A percentile compares a stretch with the other conserved stretches of the same genome.
Evolutionary conservation across 2,888 invertebrate species (phyloP).

Genomic region (Dorcus hopei): DNA sequence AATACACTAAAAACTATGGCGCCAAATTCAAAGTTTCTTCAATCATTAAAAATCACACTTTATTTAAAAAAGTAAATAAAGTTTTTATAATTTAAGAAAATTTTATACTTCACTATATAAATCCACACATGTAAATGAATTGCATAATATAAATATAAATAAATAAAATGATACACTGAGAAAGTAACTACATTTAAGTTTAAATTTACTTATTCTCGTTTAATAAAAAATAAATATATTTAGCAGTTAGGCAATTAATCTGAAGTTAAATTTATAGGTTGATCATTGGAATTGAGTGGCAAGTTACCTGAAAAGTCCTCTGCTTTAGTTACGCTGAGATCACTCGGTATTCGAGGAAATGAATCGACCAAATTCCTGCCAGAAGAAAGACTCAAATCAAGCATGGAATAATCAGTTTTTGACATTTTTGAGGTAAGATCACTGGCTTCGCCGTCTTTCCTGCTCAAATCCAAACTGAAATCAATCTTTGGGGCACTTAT

Average conservation of each 20-base stretch:
- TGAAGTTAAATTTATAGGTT: conserved; percentile 27
- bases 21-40: no score
- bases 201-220: background rate
- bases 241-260: conserved; percentile 4
- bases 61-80: no score
- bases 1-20: no score
- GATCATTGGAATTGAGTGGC: conserved; percentile 15
- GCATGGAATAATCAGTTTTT: conserved; percentile 53
- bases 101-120: no score
- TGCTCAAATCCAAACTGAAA: conserved; percentile 38
- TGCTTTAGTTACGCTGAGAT: conserved; percentile 30
- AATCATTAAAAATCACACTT: no score
- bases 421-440: conserved; percentile 60
- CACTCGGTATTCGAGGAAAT: conserved; percentile 30
- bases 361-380: conserved; percentile 34
- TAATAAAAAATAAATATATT: background rate
- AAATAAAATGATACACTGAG: background rate
- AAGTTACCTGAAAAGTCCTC: conserved; percentile 21
- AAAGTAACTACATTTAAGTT: background rate
- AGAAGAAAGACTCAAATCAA: conserved; percentile 52
- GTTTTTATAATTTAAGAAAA: no score
- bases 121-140: no score
- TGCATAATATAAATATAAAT: conserved; percentile 19
- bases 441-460: conserved; percentile 28
- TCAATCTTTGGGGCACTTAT: conserved; percentile 42